These are phyloP conservation scores for Philonicus albiceps DNA, from an alignment of 2,888 invertebrate genomes.

Conservation along the genomic window DNA sequence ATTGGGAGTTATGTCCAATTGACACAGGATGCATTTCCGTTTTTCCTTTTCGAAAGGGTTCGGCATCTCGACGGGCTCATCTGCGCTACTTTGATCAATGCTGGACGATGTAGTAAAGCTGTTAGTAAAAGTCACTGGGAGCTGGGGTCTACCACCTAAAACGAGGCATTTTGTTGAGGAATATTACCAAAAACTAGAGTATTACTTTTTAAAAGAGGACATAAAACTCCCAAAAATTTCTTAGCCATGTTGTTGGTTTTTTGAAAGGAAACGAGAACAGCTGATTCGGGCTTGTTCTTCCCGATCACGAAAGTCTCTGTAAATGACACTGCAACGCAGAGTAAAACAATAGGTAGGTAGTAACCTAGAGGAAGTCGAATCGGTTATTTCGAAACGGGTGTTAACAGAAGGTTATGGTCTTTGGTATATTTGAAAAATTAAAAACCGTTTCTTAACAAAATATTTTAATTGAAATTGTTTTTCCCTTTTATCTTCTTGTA, in stretches of 20 bases:
- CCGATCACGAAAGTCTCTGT: not conserved
- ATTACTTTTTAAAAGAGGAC: not conserved
- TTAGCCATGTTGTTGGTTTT: not conserved
- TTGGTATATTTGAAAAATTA: too few relatives aligned
- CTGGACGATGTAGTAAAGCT: not conserved
- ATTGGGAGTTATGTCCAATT: conserved; percentile 79
- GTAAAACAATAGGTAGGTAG: not conserved
- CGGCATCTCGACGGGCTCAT: conserved; percentile 67
- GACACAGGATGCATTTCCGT: conserved; percentile 82
- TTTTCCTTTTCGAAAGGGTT: conserved; percentile 84
- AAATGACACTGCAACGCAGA: not conserved
- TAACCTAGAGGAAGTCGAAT: not conserved
- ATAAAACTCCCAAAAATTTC: not conserved
- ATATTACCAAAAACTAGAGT: not conserved
- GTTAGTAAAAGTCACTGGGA: not conserved
- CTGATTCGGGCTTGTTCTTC: not conserved
- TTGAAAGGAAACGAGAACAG: not conserved
- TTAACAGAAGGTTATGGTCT: too few relatives aligned
- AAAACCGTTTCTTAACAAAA: too few relatives aligned
- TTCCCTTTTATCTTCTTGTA: too few relatives aligned
- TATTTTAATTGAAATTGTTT: too few relatives aligned
- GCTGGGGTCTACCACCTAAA: not conserved
- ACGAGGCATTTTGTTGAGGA: not conserved
- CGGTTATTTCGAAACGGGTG: too few relatives aligned
- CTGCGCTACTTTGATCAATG: conserved; percentile 42